A percentile compares a stretch with the other conserved stretches of the same genome.
Evolutionary conservation across 2,888 invertebrate species (phyloP).

Genomic region (Koerneria pararmatus): DNA sequence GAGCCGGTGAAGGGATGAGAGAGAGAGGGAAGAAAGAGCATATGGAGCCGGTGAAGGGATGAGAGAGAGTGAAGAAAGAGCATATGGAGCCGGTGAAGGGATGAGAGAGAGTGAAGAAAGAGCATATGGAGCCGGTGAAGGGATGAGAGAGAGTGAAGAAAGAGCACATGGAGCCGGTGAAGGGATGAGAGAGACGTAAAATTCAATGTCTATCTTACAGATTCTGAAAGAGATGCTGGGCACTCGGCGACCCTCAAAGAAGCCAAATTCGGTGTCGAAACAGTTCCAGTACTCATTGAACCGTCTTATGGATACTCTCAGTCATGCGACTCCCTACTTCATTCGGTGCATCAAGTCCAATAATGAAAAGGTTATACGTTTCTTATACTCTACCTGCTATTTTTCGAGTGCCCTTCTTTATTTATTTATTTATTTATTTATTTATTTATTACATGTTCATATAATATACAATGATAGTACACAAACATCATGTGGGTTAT

Average conservation of each 20-base stretch:
- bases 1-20: too few relatives aligned
- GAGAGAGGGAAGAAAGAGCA: not conserved
- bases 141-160: not conserved
- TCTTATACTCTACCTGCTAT: too few relatives aligned
- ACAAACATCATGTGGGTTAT: too few relatives aligned
- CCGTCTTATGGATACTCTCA: slow-evolving; percentile 85
- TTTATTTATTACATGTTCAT: too few relatives aligned
- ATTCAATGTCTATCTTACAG: too few relatives aligned
- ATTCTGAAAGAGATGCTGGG: slow-evolving; percentile 86
- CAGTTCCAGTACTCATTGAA: slow-evolving; percentile 85
- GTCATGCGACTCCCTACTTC: slow-evolving; percentile 81
- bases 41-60: not conserved
- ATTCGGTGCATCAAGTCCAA: slow-evolving; percentile 92
- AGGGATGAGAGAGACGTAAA: not conserved
- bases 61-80: too few relatives aligned
- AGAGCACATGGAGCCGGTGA: not conserved
- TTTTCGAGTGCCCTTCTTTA: too few relatives aligned
- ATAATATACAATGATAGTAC: too few relatives aligned
- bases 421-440: too few relatives aligned
- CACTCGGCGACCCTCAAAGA: slow-evolving; percentile 60
- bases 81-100: too few relatives aligned
- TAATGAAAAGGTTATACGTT: slow-evolving; percentile 71
- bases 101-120: too few relatives aligned
- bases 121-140: too few relatives aligned
- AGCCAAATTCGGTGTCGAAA: slow-evolving; percentile 81